Conservation (phyloP, 1,140 invertebrate species). For the Cardiocondyla obscurior region DNA sequence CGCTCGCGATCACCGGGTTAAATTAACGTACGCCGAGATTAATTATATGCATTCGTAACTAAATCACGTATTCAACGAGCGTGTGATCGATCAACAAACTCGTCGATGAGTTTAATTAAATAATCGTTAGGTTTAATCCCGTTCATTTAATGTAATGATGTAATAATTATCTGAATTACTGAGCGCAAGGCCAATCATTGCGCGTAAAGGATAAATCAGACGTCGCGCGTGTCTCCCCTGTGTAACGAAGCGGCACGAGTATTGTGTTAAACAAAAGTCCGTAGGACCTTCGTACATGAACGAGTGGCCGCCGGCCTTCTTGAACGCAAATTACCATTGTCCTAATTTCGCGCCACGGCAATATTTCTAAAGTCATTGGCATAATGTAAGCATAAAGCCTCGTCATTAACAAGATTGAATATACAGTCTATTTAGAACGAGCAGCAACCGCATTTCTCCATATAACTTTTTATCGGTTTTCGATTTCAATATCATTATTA, state of each 20-base stretch:
- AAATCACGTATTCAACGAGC: background rate
- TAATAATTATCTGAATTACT: conserved; percentile 32
- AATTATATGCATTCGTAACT: background rate
- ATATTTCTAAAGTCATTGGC: conserved; percentile 3
- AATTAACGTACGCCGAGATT: background rate
- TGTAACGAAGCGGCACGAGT: conserved; percentile 31
- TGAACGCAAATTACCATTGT: conserved; percentile 57
- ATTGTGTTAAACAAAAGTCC: conserved; percentile 58
- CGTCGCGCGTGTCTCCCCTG: conserved; percentile 5
- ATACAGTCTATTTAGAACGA: background rate
- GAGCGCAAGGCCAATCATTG: conserved; percentile 23
- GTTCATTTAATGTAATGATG: conserved; percentile 41
- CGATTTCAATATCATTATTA: conserved; percentile 1
- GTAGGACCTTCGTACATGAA: conserved; percentile 63
- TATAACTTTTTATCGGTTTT: background rate
- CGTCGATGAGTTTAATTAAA: background rate
- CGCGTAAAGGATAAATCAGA: conserved; percentile 43
- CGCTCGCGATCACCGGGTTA: background rate
- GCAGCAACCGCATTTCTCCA: background rate
- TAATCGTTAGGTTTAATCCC: conserved; percentile 19
- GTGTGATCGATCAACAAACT: too few relatives aligned
- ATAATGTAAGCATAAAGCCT: background rate
- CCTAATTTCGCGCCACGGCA: conserved; percentile 46
- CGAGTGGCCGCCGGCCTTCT: conserved; percentile 48
- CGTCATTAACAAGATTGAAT: background rate